These are phyloP conservation scores for Diarsia rubi DNA, from an alignment of 2,888 invertebrate species.

Conservation along the genomic window DNA sequence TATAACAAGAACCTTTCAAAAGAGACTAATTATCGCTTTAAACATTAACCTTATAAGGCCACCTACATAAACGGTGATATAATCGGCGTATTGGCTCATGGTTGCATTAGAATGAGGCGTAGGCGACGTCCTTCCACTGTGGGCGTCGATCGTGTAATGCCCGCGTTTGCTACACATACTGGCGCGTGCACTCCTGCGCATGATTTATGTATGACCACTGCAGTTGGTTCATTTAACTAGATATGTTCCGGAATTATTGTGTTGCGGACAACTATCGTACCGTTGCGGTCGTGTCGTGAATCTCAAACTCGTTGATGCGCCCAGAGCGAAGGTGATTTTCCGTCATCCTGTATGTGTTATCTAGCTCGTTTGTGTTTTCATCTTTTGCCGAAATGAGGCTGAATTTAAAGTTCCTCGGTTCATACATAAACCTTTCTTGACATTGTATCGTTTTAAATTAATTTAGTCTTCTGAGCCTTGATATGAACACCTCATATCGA, in stretches of 20 bases:
- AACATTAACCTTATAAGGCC: slow-evolving; percentile 90
- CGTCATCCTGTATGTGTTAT: slow-evolving; percentile 46
- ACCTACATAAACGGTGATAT: slow-evolving; percentile 89
- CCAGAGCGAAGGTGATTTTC: slow-evolving; percentile 57
- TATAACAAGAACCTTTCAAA: slow-evolving; percentile 62
- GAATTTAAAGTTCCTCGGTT: slow-evolving; percentile 23
- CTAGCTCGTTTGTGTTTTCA: slow-evolving; percentile 44
- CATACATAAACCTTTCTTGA: background rate
- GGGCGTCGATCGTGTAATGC: slow-evolving; percentile 78
- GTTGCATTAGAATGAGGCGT: slow-evolving; percentile 79
- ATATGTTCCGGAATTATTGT: slow-evolving; percentile 87
- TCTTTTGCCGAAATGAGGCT: slow-evolving; percentile 57
- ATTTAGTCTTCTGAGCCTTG: slow-evolving; percentile 35
- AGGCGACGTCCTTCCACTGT: slow-evolving; percentile 86
- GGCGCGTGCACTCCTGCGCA: slow-evolving; percentile 82
- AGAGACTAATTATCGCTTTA: slow-evolving; percentile 74
- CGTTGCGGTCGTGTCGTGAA: slow-evolving; percentile 80
- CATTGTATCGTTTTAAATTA: slow-evolving; percentile 27
- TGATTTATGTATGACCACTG: slow-evolving; percentile 87
- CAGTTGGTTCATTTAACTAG: slow-evolving; percentile 86
- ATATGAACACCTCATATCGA: slow-evolving; percentile 40
- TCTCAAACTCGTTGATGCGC: slow-evolving; percentile 74
- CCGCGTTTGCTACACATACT: slow-evolving; percentile 75
- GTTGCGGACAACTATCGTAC: slow-evolving; percentile 80
- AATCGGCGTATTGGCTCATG: slow-evolving; percentile 85